Conservation (phyloP, 2,797 vertebrate genomes). For the Sorex maritimensis region DNA sequence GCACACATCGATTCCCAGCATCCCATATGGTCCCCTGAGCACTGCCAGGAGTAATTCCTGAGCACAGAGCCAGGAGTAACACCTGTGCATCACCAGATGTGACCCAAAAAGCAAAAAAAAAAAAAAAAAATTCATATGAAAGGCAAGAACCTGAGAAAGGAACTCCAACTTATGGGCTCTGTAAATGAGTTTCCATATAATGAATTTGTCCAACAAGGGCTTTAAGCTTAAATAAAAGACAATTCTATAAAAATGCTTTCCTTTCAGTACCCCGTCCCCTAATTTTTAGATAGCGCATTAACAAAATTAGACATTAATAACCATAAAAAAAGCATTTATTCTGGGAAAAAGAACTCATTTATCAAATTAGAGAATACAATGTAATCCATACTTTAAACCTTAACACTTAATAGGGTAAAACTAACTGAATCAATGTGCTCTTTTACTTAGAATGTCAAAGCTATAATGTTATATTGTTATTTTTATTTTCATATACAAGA, state of each 20-base stretch:
- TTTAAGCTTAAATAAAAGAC: slow-evolving; percentile 60
- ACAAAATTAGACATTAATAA: slow-evolving; percentile 65
- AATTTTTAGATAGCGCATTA: slow-evolving; percentile 48
- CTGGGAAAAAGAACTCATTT: slow-evolving; percentile 36
- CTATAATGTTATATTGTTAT: slow-evolving; percentile 28
- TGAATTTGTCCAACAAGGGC: slow-evolving; percentile 77
- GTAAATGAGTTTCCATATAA: slow-evolving; percentile 72
- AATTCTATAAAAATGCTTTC: slow-evolving; percentile 41
- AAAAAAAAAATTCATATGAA: too few relatives aligned
- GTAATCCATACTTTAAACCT: slow-evolving; percentile 34
- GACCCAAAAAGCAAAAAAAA: too few relatives aligned
- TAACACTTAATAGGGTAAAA: slow-evolving; percentile 59
- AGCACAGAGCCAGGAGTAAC: too few relatives aligned
- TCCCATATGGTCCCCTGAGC: too few relatives aligned
- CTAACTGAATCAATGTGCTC: slow-evolving; percentile 24
- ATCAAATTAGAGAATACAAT: slow-evolving; percentile 41
- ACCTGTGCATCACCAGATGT: too few relatives aligned
- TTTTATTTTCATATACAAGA: slow-evolving; percentile 61
- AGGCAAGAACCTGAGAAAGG: slow-evolving; percentile 50
- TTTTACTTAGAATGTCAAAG: slow-evolving; percentile 56
- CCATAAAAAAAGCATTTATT: slow-evolving; percentile 47
- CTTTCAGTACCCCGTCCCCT: slow-evolving; percentile 16
- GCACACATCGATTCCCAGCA: too few relatives aligned
- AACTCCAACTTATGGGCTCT: slow-evolving; percentile 68
- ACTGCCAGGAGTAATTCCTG: too few relatives aligned